Evolutionary conservation across 1,140 invertebrate genomes (phyloP).

Genomic region (Acarapis woodi): DNA sequence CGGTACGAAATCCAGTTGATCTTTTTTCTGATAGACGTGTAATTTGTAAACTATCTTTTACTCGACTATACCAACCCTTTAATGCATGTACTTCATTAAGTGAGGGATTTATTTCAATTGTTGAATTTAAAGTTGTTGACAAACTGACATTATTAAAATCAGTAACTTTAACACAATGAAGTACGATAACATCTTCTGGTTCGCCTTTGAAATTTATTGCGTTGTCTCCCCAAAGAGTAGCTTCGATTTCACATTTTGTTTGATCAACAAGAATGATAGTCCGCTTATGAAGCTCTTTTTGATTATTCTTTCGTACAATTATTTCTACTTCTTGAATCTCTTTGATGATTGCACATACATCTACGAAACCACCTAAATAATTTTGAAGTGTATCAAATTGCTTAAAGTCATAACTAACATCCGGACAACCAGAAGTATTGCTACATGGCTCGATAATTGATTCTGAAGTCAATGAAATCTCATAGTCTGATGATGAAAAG

Average conservation of each 20-base stretch:
- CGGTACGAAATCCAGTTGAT: constrained; percentile 13
- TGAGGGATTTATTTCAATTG: constrained; percentile 53
- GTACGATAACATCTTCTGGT: constrained; percentile 42
- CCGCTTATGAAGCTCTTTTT: constrained; percentile 58
- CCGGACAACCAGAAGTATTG: constrained; percentile 29
- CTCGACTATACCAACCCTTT: constrained; percentile 61
- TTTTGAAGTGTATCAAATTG: constrained; percentile 39
- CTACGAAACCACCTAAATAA: constrained; percentile 23
- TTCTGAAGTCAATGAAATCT: constrained; percentile 62
- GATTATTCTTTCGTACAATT: constrained; percentile 36
- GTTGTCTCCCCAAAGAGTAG: constrained; percentile 25
- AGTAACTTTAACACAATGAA: constrained; percentile 40
- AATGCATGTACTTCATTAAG: constrained; percentile 52
- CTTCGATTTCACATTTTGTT: constrained; percentile 36
- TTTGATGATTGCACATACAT: constrained; percentile 72
- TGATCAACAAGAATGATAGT: constrained; percentile 65
- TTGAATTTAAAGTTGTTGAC: constrained; percentile 3
- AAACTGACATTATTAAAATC: constrained; percentile 35
- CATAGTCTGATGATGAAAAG: constrained; percentile 64
- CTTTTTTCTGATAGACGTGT: constrained; percentile 28
- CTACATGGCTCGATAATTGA: constrained; percentile 39
- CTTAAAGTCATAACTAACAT: constrained; percentile 52
- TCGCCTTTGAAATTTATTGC: constrained; percentile 53
- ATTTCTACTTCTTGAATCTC: constrained; percentile 32
- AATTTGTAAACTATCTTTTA: constrained; percentile 27